Base-by-base conservation (phyloP, 2,113 vertebrate species). In the Hydrochoerus hydrochaeris region DNA sequence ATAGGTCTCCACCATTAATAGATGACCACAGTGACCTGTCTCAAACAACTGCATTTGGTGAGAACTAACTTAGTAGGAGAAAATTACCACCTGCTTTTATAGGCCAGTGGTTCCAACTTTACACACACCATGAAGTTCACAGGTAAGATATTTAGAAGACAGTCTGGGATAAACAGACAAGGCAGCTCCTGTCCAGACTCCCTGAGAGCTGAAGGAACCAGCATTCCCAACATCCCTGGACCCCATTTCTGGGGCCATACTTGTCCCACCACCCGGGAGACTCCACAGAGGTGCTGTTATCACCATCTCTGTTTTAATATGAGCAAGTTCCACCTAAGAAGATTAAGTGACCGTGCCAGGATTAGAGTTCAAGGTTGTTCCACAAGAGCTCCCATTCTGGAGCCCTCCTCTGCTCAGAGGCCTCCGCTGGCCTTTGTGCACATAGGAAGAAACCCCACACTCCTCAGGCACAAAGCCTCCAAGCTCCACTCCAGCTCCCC, bases 101-200 rank as follows among this genome's bases (percentile, higher is more conserved):
- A 75, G 57, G 63, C 62, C 46, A 44, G 38, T 1, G 28, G 41
- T 60, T 77, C 82, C 78, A 38, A 35, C 63, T 67, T 28, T 1
- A 38, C 14, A 38, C 19, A 3, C 0, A 4, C 28, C 60, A 4
- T 0, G 0, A 60, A 4, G 4, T 58, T 38, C 54, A 32, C 14
- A 35, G 57, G 38, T 13, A 46, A 30, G n/a, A 46, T 2, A 11
- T 19, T 9, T 38, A 28, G 17, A 28, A 85, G 90, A 71, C 44
- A 83, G 19, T 26, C 13, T 0, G 0, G 7, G 22, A 35, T 12
- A 16, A 78, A 67, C 30, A 89, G 73, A 52, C 12, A 5, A 41
- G 4, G n/a, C 30, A 20, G 35, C 35, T 5, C 10, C 35, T 4
- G 28, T 28, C 63, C 81, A 54, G 26, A 17, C 32, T 84, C 67